Percentiles rank a stretch among this genome's conserved stretches.
These are phyloP conservation scores for Drosophila pandora DNA, from an alignment of 1,140 invertebrate species.

Conservation along the genomic window DNA sequence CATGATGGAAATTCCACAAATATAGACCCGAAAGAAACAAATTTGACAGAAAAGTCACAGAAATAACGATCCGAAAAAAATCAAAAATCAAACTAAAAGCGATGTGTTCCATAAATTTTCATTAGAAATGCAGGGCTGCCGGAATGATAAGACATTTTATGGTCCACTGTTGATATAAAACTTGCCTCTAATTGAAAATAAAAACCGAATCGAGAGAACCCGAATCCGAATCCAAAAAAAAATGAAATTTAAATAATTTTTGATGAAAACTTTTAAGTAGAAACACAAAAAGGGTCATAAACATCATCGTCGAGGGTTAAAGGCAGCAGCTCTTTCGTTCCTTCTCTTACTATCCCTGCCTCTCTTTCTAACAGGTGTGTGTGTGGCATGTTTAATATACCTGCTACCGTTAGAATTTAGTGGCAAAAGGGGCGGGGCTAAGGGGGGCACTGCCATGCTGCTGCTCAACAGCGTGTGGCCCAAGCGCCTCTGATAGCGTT, in stretches of 20 bases:
- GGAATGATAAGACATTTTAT: conserved; percentile 42
- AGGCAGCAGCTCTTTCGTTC: background rate
- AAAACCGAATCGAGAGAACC: conserved; percentile 33
- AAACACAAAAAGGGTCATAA: conserved; percentile 12
- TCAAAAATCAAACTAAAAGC: conserved; percentile 1
- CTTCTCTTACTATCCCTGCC: background rate
- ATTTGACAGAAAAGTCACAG: conserved; percentile 11
- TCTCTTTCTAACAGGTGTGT: conserved; percentile 3
- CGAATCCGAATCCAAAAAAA: conserved; percentile 37
- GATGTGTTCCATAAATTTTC: conserved; percentile 46
- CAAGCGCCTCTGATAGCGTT: conserved; percentile 11
- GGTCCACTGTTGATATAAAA: conserved; percentile 37
- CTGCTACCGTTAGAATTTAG: conserved; percentile 69
- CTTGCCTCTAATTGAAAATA: conserved; percentile 43
- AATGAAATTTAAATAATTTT: conserved; percentile 64
- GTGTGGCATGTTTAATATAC: conserved; percentile 42
- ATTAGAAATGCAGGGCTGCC: conserved; percentile 37
- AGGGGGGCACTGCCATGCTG: background rate
- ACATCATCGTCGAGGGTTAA: background rate
- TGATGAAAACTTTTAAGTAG: conserved; percentile 36
- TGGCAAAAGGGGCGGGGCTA: conserved; percentile 29
- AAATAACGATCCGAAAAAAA: background rate
- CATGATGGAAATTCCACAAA: conserved; percentile 3
- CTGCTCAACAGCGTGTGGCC: conserved; percentile 13
- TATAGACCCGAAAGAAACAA: background rate